Evolutionary conservation across 2,113 vertebrate genomes (phyloP), one percentile per base, ranked within the genome.

Genomic region (Actenoides hombroni): DNA sequence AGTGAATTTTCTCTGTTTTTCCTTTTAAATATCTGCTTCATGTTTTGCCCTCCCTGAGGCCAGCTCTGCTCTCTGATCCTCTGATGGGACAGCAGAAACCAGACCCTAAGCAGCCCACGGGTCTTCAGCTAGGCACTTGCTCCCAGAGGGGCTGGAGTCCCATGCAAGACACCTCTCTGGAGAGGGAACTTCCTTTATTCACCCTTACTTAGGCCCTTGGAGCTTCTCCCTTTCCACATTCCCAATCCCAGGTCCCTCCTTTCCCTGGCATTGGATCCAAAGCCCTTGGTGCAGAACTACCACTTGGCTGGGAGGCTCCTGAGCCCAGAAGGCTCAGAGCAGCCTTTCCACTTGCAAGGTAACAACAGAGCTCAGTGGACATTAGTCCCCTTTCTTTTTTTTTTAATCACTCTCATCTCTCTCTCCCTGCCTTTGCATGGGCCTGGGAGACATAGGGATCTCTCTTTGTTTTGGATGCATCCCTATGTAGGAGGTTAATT

Each of bases 1-100:
- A 87, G 93, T 88, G 97, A 98, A 96, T 98, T 96, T 46, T 94
- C 92, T 96, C 83, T 51, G 63, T 93, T 95, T 97, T 96, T 96
- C 94, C 97, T 78, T 97, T 96, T 97, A 97, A 98, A 96, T 69
- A 91, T 91, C 95, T 95, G 88, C 82, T 95, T 74, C 6, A 6
- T 83, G 79, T 97, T 96, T 94, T 69, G 70, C 64, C 63, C 21
- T 5, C 33, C 74, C 91, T 48, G 39, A 90, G 56, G 73, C 59
- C 63, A 65, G 80, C 78, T 83, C 77, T 94, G 78, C 56, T 35
- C 6, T 75, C 60, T 84, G 75, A 86, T 88, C 71, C 60, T 80
- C 49, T 69, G 69, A 77, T 1, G 6, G 61, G 40, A 29, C n/a
- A 87, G 42, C 65, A 92, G 33, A 92, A 49, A 53, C 19, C 17